Conservation (phyloP, 2,888 invertebrate genomes). For the Drosophila pegasa region DNA sequence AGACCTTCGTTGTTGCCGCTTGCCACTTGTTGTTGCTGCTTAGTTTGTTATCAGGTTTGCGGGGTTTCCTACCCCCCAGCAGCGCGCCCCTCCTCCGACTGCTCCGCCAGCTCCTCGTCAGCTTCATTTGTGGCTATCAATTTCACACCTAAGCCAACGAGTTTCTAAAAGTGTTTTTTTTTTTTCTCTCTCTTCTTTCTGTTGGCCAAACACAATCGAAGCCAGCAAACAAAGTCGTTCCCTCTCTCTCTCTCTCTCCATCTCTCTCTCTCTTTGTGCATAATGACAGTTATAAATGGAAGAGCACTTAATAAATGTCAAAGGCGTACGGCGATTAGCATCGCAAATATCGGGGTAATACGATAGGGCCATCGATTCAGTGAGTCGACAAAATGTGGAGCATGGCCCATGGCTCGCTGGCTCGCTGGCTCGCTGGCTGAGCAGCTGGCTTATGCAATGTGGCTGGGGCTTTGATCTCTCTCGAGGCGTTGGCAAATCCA, state of each 20-base stretch:
- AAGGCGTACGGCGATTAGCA: constrained; percentile 47
- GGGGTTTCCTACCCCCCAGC: constrained; percentile 12
- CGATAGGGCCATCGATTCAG: constrained; percentile 57
- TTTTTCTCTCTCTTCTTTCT: constrained; percentile 1
- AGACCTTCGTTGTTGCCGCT: constrained; percentile 77
- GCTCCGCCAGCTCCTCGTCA: background rate
- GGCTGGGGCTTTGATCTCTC: constrained; percentile 12
- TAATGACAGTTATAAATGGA: constrained; percentile 18
- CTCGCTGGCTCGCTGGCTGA: constrained; percentile 1
- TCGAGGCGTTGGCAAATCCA: constrained; percentile 45
- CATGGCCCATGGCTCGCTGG: constrained; percentile 34
- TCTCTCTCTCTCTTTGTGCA: background rate
- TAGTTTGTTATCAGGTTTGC: constrained; percentile 71
- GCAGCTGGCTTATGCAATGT: constrained; percentile 59
- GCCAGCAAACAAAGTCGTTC: constrained; percentile 14
- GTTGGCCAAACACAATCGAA: constrained; percentile 17
- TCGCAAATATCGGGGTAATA: constrained; percentile 52
- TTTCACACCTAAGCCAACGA: constrained; percentile 74
- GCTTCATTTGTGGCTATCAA: constrained; percentile 68
- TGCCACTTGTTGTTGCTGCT: constrained; percentile 65
- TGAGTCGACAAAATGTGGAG: constrained; percentile 43
- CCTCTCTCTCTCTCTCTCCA: background rate
- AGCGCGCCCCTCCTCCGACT: background rate
- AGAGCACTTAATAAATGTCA: constrained; percentile 40
- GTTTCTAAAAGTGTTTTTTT: constrained; percentile 39